Evolutionary conservation across 1,140 invertebrate species (phyloP), one percentile per base, ranked within the genome.

Genomic region (Antheraea pernyi): DNA sequence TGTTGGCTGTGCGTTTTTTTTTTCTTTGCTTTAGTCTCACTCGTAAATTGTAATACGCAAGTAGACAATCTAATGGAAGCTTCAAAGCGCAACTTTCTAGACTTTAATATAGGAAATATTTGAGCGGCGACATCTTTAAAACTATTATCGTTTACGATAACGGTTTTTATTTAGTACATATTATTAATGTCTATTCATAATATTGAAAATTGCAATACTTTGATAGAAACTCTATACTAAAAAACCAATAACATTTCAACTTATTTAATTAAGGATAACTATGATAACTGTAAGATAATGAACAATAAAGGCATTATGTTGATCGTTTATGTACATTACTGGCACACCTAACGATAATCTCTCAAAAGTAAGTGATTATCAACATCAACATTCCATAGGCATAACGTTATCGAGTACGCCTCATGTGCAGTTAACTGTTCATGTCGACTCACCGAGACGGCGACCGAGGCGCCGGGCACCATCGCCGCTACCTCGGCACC

Each of bases 381-480:
- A 71, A 69, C 65, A 67, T 74, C 53, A 48, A 71, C 81, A 85
- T 82, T 83, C 81, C 77, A 67, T 36, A 61, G 67, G 69, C 79
- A 75, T 80, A 76, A 73, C 76, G 74, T 70, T 80, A 74, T 76
- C 75, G 65, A 16, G 53, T 30, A 65, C 61, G 60, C 13, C 53
- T 48, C 46, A 53, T 53, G 48, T 67, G 59, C 48, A 68, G 68
- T 67, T 75, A 73, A 70, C 68, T 70, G 73, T 72, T 68, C 22
- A 30, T 65, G 67, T 60, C 62, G 61, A 70, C 86, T 91, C 81
- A 92, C 90, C 90, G 90, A 91, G 74, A 91, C 90, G 72, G 88
- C 84, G 74, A 92, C 85, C 65, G 90, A 91, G 72, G 87, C 82
- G 77, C 79, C 83, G 66, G 87, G 80, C 59, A 83, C 83, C 59